These are phyloP conservation scores for Scelioninae gen. 1 DNA, from an alignment of 2,888 invertebrate genomes.

Conservation along the genomic window DNA sequence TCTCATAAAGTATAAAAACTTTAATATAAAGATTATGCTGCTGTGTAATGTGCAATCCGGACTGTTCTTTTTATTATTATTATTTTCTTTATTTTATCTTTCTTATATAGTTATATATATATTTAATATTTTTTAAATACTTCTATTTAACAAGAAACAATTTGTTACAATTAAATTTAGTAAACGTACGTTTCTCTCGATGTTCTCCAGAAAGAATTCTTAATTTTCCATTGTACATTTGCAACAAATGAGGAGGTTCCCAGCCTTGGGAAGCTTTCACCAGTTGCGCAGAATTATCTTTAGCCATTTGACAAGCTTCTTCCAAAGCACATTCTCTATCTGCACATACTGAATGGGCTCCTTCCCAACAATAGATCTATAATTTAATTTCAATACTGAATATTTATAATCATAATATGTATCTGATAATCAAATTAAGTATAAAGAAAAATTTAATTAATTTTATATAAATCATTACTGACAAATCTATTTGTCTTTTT, in stretches of 20 bases:
- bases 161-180: no score
- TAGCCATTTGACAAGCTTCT: conserved; percentile 86
- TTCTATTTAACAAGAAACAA: no score
- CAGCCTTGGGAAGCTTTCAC: conserved; percentile 94
- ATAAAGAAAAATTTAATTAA: not conserved
- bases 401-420: not conserved
- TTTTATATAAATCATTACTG: not conserved
- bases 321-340: conserved; percentile 89
- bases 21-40: no score
- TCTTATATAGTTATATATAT: no score
- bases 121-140: no score
- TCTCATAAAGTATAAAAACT: no score
- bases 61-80: no score
- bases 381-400: not conserved
- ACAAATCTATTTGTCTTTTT: not conserved
- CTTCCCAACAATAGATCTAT: conserved; percentile 86
- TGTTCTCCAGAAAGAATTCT: conserved; percentile 90
- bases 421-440: not conserved
- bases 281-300: conserved; percentile 82
- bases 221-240: conserved; percentile 94
- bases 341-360: conserved; percentile 90
- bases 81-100: no score
- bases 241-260: conserved; percentile 96
- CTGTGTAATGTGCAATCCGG: no score
- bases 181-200: conserved; percentile 87